Evolutionary conservation across 2,113 vertebrate genomes (phyloP), one percentile per base, ranked within the genome.

Genomic region (Pyrgilauda ruficollis): DNA sequence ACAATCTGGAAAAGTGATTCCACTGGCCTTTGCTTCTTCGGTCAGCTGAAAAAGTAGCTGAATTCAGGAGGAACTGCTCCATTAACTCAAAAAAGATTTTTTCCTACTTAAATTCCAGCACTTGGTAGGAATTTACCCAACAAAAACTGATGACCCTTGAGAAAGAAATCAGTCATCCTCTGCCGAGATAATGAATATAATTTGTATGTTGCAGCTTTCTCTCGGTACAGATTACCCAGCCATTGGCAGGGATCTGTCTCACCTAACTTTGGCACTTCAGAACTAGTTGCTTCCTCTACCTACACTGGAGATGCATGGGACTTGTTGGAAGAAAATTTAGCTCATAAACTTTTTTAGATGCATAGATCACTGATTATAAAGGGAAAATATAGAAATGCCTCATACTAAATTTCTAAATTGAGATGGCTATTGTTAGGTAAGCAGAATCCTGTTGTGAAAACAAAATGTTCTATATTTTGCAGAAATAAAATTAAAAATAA

Each of bases 401-500:
- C 53, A 43, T 10, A 43, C 1, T 28, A 61, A 44, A 30, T 84
- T 84, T 83, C 12, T 64, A 8, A 35, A 7, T 70, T 86, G 31
- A 62, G 4, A n/a, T 31, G 10, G 15, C 2, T 61, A 10, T 44
- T 44, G 5, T 46, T 70, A 58, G 47, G 15, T n/a, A 67, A 49
- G 13, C 19, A 47, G 12, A 70, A 59, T 66, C 22, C 67, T 21
- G 2, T 7, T 67, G 13, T 37, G 75, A 69, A 50, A 52, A 27
- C 6, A 11, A 28, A 15, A 15, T 76, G 72, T 53, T 39, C 28
- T 56, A 1, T 56, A n/a, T 72, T 59, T 73, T 79, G 15, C 21
- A 82, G 11, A 93, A 87, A 62, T 47, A 80, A 80, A 72, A 87
- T 39, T 24, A 30, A 66, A 93, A 87, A 53, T 62, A 76, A 62